phyloP scores from a whole-genome alignment of 2,113 vertebrate genomes.

The Cynoglossus semilaevis region DNA sequence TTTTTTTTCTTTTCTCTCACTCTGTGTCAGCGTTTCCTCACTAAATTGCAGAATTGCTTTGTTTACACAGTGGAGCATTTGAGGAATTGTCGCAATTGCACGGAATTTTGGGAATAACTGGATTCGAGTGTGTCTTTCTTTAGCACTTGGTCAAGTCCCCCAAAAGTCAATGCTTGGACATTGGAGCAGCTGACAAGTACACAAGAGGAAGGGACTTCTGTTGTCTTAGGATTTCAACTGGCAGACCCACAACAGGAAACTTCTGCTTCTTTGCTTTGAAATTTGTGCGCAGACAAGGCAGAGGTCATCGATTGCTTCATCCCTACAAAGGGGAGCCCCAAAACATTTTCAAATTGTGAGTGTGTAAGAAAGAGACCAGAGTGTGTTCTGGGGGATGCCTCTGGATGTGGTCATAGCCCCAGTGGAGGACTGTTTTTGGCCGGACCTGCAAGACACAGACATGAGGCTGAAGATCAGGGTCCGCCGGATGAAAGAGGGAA shows the following conservation, averaged over 20 bases:
- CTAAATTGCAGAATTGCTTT: constrained; percentile 31
- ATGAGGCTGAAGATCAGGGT: constrained; percentile 93
- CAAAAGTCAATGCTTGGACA: constrained; percentile 24
- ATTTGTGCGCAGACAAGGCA: constrained; percentile 17
- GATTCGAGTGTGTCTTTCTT: constrained; percentile 27
- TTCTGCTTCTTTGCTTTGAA: constrained; percentile 25
- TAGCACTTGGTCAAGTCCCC: constrained; percentile 10
- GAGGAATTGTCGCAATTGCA: constrained; percentile 45
- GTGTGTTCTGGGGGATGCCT: constrained; percentile 77
- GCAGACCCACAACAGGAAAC: constrained; percentile 5
- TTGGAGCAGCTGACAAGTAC: constrained; percentile 22
- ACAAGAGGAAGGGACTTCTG: constrained; percentile 31
- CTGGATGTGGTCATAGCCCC: constrained; percentile 83
- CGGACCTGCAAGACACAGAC: constrained; percentile 80
- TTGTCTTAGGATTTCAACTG: constrained; percentile 32
- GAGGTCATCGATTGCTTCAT: constrained; percentile 19
- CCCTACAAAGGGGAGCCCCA: constrained; percentile 25
- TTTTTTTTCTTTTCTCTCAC: constrained; percentile 45
- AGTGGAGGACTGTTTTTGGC: constrained; percentile 83
- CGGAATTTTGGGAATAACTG: constrained; percentile 39
- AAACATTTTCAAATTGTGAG: constrained; percentile 30
- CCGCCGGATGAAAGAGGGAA: constrained; percentile 86
- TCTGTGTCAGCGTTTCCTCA: constrained; percentile 10
- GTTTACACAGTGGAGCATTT: constrained; percentile 37
- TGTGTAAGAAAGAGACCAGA: constrained; percentile 44